These are phyloP conservation scores for Nysson spinosus DNA, from an alignment of 2,888 invertebrate genomes.

Conservation along the genomic window DNA sequence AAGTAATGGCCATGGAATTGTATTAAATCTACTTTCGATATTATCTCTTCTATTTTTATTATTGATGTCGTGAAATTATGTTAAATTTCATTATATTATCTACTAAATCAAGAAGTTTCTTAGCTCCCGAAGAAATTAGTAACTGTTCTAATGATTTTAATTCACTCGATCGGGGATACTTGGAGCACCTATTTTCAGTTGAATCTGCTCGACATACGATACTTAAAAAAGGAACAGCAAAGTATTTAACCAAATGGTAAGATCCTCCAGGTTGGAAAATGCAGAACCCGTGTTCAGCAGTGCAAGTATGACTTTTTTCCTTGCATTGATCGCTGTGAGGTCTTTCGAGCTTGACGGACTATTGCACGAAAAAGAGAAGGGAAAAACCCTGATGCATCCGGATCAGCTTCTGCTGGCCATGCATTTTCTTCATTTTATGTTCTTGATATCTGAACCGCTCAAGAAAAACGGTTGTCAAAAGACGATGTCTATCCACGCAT, in stretches of 20 bases:
- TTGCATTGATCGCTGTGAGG: constrained; percentile 25
- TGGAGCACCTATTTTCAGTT: background rate
- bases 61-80: too few species aligned
- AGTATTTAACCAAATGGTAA: constrained; percentile 50
- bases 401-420: constrained; percentile 3
- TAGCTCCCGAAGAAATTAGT: too few species aligned
- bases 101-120: too few species aligned
- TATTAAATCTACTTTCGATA: too few species aligned
- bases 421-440: constrained; percentile 8
- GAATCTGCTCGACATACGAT: constrained; percentile 10
- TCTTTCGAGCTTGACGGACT: constrained; percentile 21
- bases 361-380: constrained; percentile 9
- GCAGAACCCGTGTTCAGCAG: constrained; percentile 37
- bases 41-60: too few species aligned
- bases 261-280: constrained; percentile 47
- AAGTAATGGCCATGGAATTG: too few species aligned
- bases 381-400: constrained; percentile 14
- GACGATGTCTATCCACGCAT: constrained; percentile 7
- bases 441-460: background rate
- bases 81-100: too few species aligned
- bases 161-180: background rate
- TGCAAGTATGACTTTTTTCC: constrained; percentile 36
- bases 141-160: too few species aligned
- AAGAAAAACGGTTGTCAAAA: background rate
- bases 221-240: constrained; percentile 18